Base-by-base conservation (phyloP, 2,113 vertebrate species). In the Triplophysa siluroides region DNA sequence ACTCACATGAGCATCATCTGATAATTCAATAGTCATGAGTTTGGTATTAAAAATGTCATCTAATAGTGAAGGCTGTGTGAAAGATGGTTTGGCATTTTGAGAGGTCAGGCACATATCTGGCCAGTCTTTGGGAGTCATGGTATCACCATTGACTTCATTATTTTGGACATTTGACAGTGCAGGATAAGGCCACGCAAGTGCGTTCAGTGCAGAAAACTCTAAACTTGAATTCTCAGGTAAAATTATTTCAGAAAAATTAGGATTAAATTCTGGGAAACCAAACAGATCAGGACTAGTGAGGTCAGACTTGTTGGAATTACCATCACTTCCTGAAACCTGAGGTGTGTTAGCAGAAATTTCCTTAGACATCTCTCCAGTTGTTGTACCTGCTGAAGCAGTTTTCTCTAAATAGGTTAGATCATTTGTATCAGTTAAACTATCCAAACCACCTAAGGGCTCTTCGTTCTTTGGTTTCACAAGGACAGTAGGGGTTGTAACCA, bases 171-270 rank as follows among this genome's bases (percentile, higher is more conserved):
- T 8, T 74, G 70, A 24, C 26, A 67, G 7, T 23, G 58, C 26
- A 52, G 64, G 64, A 62, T 54, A 70, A 66, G 79, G 79, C 50
- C 79, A 79, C 10, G 75, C 78, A 66, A 83, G 29, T 18, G 64
- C 45, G 65, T 85, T 74, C 21, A 83, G 38, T 33, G 76, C 78
- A 67, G 69, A 81, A 76, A 83, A 85, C 6, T 72, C 76, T 38
- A 79, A 71, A 50, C 10, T 47, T 2, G 62, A 78, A 68, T 75
- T 81, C 26, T 73, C 38, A 6, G 76, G 65, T 26, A 83, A 77
- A 16, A 70, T 67, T 1, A 29, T 60, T 67, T 75, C 33, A 3
- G 79, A 83, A 50, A 33, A 74, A 50, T 76, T 66, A 13, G 50
- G 54, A 19, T 47, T 16, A 69, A 45, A 63, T 63, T 72, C 16